These are phyloP conservation scores for Ctenopoma multispine DNA, from an alignment of 2,797 vertebrate genomes.

Conservation along the genomic window DNA sequence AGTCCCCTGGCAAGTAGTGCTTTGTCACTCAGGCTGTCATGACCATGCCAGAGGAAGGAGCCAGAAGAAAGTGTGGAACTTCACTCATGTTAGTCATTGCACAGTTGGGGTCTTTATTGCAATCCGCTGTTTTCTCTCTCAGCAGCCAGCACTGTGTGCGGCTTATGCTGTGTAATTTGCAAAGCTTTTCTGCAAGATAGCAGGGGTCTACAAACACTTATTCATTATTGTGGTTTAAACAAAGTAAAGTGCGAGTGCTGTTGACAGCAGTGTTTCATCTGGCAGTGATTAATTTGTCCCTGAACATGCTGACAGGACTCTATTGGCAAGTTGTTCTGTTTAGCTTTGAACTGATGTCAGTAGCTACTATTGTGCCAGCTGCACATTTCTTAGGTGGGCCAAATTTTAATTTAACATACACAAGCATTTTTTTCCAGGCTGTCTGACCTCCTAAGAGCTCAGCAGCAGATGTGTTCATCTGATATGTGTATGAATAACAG, in stretches of 20 bases:
- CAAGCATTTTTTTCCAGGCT: constrained; percentile 10
- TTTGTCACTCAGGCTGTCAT: constrained; percentile 26
- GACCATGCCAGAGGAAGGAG: constrained; percentile 2
- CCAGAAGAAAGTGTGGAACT: constrained; percentile 9
- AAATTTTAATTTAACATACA: constrained; percentile 35
- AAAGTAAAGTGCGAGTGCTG: constrained; percentile 32
- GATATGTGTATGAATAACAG: neutral
- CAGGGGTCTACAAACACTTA: constrained; percentile 23
- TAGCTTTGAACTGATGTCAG: constrained; percentile 39
- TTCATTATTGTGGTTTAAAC: constrained; percentile 36
- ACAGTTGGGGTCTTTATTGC: constrained; percentile 46
- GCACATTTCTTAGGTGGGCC: constrained; percentile 23
- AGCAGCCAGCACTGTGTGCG: constrained; percentile 15
- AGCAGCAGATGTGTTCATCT: constrained; percentile 22
- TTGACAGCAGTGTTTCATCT: constrained; percentile 45
- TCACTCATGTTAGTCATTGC: constrained; percentile 36
- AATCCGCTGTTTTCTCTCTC: constrained; percentile 31
- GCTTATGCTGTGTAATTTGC: constrained; percentile 45
- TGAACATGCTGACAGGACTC: constrained; percentile 46
- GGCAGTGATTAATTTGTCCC: constrained; percentile 56
- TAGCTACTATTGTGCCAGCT: constrained; percentile 22
- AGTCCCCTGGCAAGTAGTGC: constrained; percentile 20
- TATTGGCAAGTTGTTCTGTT: constrained; percentile 22
- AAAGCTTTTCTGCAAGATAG: constrained; percentile 22
- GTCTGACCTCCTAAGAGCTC: constrained; percentile 14